phyloP scores from a whole-genome alignment of 2,797 vertebrate genomes.

The Chloroceryle amazona region DNA sequence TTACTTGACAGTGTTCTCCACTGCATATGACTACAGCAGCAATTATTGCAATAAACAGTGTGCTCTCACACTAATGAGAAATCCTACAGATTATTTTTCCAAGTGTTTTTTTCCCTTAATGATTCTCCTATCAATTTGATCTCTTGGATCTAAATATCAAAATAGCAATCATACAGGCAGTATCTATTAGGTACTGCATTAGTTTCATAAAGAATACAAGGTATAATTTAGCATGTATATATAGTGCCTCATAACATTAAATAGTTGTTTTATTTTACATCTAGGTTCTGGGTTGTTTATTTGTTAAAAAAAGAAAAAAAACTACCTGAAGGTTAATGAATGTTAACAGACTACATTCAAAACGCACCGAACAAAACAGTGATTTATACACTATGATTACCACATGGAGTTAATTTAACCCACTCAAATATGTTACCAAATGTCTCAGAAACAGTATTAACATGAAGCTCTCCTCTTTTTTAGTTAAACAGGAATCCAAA shows the following conservation, averaged over 20 bases:
- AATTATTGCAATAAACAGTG: background rate
- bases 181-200: background rate
- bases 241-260: background rate
- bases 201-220: background rate
- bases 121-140: background rate
- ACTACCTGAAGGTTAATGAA: background rate
- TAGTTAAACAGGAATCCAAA: background rate
- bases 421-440: background rate
- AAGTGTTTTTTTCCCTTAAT: background rate
- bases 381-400: background rate
- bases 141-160: background rate
- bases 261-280: background rate
- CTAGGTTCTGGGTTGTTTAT: background rate
- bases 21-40: background rate
- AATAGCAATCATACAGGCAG: background rate
- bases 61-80: background rate
- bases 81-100: slow-evolving; percentile 4
- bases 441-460: background rate
- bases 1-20: background rate
- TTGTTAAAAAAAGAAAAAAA: background rate
- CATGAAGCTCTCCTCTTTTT: background rate
- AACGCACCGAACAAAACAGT: background rate
- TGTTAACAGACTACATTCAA: background rate
- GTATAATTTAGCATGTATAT: background rate
- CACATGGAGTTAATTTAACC: background rate